Evolutionary conservation across 2,888 invertebrate species (phyloP).

Genomic region (Noctuana brunneofusca): DNA sequence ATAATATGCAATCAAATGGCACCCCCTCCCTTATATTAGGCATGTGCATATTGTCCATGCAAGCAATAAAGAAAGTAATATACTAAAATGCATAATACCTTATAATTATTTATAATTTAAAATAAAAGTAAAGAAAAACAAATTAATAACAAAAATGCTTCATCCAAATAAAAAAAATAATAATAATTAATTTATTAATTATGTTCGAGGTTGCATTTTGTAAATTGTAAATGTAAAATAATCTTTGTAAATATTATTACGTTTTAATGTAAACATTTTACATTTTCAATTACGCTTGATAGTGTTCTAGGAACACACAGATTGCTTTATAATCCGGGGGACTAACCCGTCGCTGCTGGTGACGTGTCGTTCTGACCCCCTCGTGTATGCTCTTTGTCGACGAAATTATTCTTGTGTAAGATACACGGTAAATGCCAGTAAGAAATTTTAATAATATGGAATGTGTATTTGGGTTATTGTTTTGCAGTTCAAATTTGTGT

Average conservation of each 20-base stretch:
- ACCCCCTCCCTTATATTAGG: too few species aligned
- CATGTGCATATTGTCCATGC: too few species aligned
- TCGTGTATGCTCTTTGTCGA: conserved; percentile 26
- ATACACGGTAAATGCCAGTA: conserved; percentile 4
- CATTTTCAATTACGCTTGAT: background rate
- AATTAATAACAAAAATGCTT: too few species aligned
- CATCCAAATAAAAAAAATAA: too few species aligned
- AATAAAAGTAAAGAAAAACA: too few species aligned
- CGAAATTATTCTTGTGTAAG: conserved; percentile 11
- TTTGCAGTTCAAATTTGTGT: conserved; percentile 1
- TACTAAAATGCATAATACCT: too few species aligned
- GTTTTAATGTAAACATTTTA: background rate
- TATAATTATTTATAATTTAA: too few species aligned
- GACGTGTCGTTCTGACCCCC: conserved; percentile 25
- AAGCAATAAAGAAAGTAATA: too few species aligned
- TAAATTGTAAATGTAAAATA: too few species aligned
- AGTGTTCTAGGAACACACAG: conserved; percentile 10
- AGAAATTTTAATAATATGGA: background rate
- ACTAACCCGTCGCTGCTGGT: conserved; percentile 23
- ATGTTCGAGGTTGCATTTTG: too few species aligned
- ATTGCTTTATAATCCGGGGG: conserved; percentile 31
- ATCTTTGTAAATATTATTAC: background rate
- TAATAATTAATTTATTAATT: too few species aligned
- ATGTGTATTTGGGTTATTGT: conserved; percentile 4
- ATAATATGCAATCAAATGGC: too few species aligned